Percentiles rank a stretch among this genome's conserved stretches.
Conservation (phyloP, 2,113 vertebrate species). For the Notechis scutatus region DNA sequence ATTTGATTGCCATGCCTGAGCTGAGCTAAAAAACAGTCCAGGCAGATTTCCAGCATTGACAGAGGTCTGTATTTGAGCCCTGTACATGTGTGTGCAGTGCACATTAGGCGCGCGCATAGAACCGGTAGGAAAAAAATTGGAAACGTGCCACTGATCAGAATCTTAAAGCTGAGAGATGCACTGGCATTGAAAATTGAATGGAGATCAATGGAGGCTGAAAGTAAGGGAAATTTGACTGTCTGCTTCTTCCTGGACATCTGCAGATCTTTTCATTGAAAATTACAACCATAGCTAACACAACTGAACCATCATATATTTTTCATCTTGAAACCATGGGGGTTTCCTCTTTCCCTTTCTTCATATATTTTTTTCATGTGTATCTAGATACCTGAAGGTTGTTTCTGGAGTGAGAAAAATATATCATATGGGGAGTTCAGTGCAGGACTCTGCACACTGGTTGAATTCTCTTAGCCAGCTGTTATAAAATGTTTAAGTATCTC, state of each 20-base stretch:
- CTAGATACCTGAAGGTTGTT: constrained; percentile 14
- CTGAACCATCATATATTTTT: rapidly evolving
- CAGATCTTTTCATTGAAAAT: constrained; percentile 14
- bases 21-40: too few relatives aligned
- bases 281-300: not conserved
- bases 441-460: not conserved
- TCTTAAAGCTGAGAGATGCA: not conserved
- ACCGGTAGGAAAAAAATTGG: too few relatives aligned
- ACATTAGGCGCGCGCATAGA: too few relatives aligned
- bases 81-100: too few relatives aligned
- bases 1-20: too few relatives aligned
- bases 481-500: constrained; percentile 41
- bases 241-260: not conserved
- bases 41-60: too few relatives aligned
- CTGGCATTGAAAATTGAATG: not conserved
- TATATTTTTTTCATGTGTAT: constrained; percentile 18
- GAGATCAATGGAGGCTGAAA: not conserved
- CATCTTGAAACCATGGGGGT: not conserved
- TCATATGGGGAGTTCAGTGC: not conserved
- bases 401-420: constrained; percentile 5
- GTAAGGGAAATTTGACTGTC: not conserved
- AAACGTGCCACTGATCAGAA: too few relatives aligned
- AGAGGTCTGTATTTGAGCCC: too few relatives aligned
- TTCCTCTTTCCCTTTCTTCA: not conserved
- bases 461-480: constrained; percentile 39